Evolutionary conservation across 2,113 vertebrate genomes (phyloP), one percentile per base, ranked within the genome.

Genomic region (Salvator merianae): DNA sequence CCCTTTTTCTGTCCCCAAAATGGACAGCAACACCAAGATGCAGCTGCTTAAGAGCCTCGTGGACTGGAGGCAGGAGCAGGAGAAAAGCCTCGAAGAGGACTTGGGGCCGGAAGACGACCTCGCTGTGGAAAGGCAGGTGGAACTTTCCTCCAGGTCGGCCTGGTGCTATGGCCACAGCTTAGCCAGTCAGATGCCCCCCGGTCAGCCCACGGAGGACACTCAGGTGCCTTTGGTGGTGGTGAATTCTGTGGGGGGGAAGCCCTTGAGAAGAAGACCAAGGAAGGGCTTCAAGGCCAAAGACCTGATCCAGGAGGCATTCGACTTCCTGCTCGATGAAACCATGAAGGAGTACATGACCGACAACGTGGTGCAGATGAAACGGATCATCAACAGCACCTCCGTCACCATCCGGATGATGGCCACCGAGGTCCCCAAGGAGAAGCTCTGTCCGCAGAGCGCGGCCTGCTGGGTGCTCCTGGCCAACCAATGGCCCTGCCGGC

Each of bases 401-500:
- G 90, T 97, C 68, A 96, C 95, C 12, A 88, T 95, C 69, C 90
- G 93, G 20, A 93, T 97, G 70, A 95, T 96, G 94, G 92, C 93
- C 12, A 90, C 80, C 2, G 43, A 81, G 2, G 68, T 88, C 47
- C 88, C 93, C 40, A 79, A 88, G 18, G 79, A n/a, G 8, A 84
- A 95, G 69, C 77, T 93, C 65, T 87, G 92, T 13, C 84, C 91
- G 30, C 90, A 94, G 34, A 69, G 86, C 53, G 81, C 96, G 2
- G 93, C 95, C 26, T 95, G 96, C 7, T 97, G 97, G 97, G 95
- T 97, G 43, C 91, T 97, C 10, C 86, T 97, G 76, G 96, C 94
- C 62, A 96, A 95, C 81, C 94, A 95, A 70, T 97, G 97, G 97
- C 97, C 97, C 1, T 97, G 97, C 74, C 95, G 96, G 26, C 92